Evolutionary conservation across 2,888 invertebrate genomes (phyloP), one percentile per base, ranked within the genome.

Genomic region (Seira ritae): DNA sequence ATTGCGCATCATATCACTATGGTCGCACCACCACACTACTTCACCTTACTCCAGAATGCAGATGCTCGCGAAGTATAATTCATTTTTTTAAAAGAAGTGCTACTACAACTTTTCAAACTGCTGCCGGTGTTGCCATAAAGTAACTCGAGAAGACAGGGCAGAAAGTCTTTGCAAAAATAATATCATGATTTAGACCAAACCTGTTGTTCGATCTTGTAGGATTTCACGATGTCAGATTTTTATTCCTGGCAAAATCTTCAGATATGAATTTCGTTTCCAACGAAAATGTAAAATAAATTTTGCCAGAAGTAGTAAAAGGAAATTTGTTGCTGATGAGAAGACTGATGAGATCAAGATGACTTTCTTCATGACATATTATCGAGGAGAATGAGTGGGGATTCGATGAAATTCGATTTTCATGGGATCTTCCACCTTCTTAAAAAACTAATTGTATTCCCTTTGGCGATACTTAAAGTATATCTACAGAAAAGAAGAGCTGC

Each of bases 21-120:
- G 42, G 12, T 55, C 55, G 12, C 3, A n/a, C 55, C 3, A 55
- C 6, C 12, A 55, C 55, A 2, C 55, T 1, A 31, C 31, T 55
- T 55, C 17, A 55, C 55, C 15, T 55, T 55, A 55, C 55, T 55
- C 55, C 55, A 55, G 31, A 31, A 4, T 31, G 31, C 31, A 31
- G 31, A 31, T 31, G 31, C 3, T 31, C 31, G 31, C 31, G 8
- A 8, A 31, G 31, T 31, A 4, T 31, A 55, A 55, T 55, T 55
- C 55, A 55, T 55, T 55, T 55, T 55, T 55, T n/a, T 8, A 55
- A 55, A 55, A 55, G 1, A 55, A 55, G 12, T 55, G 66, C 72
- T 81, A 70, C 75, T 55, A 70, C 76, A 69, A 81, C 81, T 81
- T 81, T 71, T 76, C 76, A 76, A 81, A 71, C 75, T 50, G 31